A percentile compares a stretch with the other conserved stretches of the same genome.
phyloP scores from a whole-genome alignment of 2,113 vertebrate genomes.

The Elanus axillaris region DNA sequence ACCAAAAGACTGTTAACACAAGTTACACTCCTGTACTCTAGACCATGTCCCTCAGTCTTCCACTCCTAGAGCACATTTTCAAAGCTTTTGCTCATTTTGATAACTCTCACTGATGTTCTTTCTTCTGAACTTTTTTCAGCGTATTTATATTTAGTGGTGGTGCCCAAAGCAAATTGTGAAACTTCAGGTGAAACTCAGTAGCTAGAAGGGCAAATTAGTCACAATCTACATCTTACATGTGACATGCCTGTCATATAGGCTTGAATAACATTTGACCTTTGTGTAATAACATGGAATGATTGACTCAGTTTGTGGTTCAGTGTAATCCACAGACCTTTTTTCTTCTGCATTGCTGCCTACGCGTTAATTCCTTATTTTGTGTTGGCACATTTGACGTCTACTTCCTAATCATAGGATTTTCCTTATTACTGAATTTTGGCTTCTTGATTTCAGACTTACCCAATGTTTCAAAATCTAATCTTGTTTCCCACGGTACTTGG shows the following conservation, averaged over 20 bases:
- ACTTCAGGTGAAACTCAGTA: not conserved
- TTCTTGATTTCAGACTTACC: not conserved
- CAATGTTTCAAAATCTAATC: not conserved
- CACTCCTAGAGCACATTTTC: not conserved
- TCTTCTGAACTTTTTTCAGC: not conserved
- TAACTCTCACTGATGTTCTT: not conserved
- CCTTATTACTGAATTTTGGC: not conserved
- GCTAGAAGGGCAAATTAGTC: not conserved
- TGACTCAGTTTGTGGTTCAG: not conserved
- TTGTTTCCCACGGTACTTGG: not conserved
- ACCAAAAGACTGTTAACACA: not conserved
- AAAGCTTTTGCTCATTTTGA: not conserved
- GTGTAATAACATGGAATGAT: not conserved
- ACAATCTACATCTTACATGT: not conserved
- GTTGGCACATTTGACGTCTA: not conserved
- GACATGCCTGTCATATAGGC: not conserved
- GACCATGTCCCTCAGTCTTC: not conserved
- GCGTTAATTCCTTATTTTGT: not conserved
- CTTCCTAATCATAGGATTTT: not conserved
- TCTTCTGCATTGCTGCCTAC: not conserved
- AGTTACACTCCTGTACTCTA: not conserved
- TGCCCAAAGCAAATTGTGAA: not conserved
- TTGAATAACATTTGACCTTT: constrained; percentile 21
- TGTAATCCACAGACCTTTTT: not conserved
- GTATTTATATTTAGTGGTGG: not conserved